Conservation (phyloP, 2,888 invertebrate genomes). For the Heteromurus nitidus region DNA sequence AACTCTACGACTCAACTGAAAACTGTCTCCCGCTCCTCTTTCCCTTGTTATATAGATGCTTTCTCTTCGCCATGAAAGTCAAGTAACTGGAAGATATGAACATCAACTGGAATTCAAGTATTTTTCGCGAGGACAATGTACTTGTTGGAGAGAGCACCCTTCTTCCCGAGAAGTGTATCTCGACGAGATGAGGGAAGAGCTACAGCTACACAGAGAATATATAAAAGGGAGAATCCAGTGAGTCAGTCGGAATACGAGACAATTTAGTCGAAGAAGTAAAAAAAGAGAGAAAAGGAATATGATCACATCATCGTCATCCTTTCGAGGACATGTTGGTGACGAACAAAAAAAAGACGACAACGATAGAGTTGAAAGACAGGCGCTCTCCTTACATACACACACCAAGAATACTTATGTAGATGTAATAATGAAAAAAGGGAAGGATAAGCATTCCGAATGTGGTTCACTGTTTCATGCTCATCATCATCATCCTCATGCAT, state of each 20-base stretch:
- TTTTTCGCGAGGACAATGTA: neutral
- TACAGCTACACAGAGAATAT: conserved; percentile 10
- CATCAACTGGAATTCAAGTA: conserved; percentile 45
- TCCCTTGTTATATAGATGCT: neutral
- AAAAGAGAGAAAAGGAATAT: neutral
- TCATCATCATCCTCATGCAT: neutral
- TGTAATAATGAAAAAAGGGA: neutral
- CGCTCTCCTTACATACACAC: neutral
- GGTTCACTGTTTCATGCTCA: conserved; percentile 10
- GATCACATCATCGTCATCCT: neutral
- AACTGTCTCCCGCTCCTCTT: conserved; percentile 7
- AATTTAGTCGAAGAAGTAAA: neutral
- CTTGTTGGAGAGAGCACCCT: neutral
- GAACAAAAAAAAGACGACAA: neutral
- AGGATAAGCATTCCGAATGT: conserved; percentile 12
- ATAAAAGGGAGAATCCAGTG: conserved; percentile 10
- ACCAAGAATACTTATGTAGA: no score
- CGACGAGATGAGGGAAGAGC: neutral
- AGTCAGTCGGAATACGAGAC: no score
- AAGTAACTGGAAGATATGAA: conserved; percentile 58
- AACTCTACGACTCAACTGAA: conserved; percentile 49
- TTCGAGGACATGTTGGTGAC: no score
- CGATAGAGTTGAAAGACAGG: neutral
- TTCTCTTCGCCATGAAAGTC: conserved; percentile 44
- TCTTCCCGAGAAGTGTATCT: no score